A percentile compares a stretch with the other conserved stretches of the same genome.
Evolutionary conservation across 30 jellyfish, hydroid and myxozoan species (phyloP).

Genomic region (Pelagia noctiluca): DNA sequence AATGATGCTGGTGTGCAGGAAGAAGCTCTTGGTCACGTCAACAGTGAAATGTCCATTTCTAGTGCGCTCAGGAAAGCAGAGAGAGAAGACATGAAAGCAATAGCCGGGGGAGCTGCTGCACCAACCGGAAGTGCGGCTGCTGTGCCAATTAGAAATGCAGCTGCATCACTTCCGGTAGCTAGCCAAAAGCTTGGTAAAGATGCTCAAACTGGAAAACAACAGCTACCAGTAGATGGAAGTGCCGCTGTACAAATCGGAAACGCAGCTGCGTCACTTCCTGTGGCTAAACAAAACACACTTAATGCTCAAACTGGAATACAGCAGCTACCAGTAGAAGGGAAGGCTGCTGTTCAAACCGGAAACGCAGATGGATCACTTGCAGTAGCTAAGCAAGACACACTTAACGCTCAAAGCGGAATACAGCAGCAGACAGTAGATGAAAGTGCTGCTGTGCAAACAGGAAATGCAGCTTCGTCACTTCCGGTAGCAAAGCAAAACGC

Average conservation of each 20-base stretch:
- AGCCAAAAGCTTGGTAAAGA: not conserved
- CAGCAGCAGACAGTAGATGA: no score
- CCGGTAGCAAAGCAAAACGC: not conserved
- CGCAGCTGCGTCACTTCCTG: constrained; percentile 17
- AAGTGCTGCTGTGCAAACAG: no score
- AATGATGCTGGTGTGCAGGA: constrained; percentile 37
- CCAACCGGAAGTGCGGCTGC: not conserved
- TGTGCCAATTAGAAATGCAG: not conserved
- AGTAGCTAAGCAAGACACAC: no score
- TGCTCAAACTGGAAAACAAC: no score
- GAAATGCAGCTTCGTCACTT: not conserved
- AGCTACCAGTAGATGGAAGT: no score
- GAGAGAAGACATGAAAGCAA: constrained; percentile 36
- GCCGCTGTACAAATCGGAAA: not conserved
- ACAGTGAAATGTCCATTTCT: constrained; percentile 56
- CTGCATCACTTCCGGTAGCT: constrained; percentile 3
- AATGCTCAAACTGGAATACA: no score
- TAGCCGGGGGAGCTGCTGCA: no score
- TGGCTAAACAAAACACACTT: not conserved
- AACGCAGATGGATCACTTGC: no score
- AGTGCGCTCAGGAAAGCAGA: constrained; percentile 63
- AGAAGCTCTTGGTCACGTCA: constrained; percentile 72
- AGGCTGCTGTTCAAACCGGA: no score
- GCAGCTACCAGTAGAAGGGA: no score
- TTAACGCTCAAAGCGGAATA: no score